Evolutionary conservation across 2,113 vertebrate genomes (phyloP), one percentile per base, ranked within the genome.

Genomic region (Choloepus hoffmanni): DNA sequence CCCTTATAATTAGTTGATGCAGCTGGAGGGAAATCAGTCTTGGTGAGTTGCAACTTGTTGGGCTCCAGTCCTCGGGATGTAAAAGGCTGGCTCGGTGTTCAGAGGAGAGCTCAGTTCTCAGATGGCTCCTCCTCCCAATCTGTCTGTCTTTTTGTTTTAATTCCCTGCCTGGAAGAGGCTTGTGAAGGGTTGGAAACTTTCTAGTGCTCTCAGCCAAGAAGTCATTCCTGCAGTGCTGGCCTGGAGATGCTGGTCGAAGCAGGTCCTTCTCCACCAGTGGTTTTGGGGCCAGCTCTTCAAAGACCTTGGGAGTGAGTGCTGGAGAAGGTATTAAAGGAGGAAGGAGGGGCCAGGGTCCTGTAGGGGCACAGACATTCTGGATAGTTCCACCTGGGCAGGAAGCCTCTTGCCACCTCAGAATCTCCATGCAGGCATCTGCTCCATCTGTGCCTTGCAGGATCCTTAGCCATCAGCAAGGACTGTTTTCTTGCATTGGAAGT

Each of bases 41-140:
- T 9, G 86, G 50, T 91, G 77, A 93, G 96, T 97, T 87, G 77
- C 62, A 93, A 96, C 94, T 97, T 97, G 97, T 91, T 68, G 62
- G 93, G 36, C 43, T 60, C 14, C 58, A 63, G 87, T 94, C 87
- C 81, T 73, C 81, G 53, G 89, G 55, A 92, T 5, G 13, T 30
- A 48, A 63, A 58, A 58, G 88, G 58, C 55, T 93, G 81, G 76
- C 63, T 95, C 7, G 0, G 77, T 10, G 28, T 67, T 60, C 36
- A 19, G 79, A 50, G 73, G 82, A 53, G n/a, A 74, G 63, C 70
- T 76, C n/a, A 28, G 18, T 81, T 82, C 76, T 91, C 79, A 93
- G 13, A 43, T 50, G 60, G 58, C 62, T 77, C 83, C 76, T 78
- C n/a, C 82, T 83, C 50, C 7, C 9, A 63, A 68, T 63, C 67